Base-by-base conservation (phyloP, 2,113 vertebrate genomes). In the Poeciliopsis prolifica region DNA sequence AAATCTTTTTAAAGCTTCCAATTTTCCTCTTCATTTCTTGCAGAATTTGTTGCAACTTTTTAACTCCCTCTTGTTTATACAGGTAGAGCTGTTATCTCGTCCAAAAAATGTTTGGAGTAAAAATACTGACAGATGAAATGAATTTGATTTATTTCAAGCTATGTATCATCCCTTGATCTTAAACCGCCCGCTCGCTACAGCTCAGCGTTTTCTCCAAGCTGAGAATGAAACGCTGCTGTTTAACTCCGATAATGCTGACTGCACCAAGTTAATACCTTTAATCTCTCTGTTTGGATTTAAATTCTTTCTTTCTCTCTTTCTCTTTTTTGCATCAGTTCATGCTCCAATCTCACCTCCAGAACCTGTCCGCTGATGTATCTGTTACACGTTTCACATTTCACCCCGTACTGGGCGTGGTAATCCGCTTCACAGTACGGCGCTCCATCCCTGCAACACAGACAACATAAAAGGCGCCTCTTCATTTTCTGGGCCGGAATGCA, bases 331-430 rank as follows among this genome's bases (percentile, higher is more conserved):
- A 48, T 26, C 30, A 4, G 37, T 37, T 33, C 0, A 5, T 26
- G 40, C 26, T 67, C 68, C 61, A 69, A 77, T 65, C 96, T 96
- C 89, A 98, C 98, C 98, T 99, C 98, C 88, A 99, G 91, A 42
- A 99, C 98, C 29, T 96, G 94, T 92, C 98, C 98, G 0, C 97
- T 99, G 95, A 99, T 99, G 94, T 99, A 99, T 88, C 97, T 93
- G 94, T 94, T 92, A 19, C 98, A 99, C 31, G 96, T 97, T 94
- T 99, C 98, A 8, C 98, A 99, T 90, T 98, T 98, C 87, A 99
- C 97, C 85, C 98, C 98, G 0, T 97, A 99, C 92, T 98, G 97
- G 83, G 97, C 93, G 42, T 99, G 98, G 92, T 99, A 99, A 92
- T 99, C 97, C 0, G 97, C 93, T 90, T 99, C 98, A 0, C 98